Conservation (phyloP, 2,113 vertebrate genomes). For the Chaetura pelagica region DNA sequence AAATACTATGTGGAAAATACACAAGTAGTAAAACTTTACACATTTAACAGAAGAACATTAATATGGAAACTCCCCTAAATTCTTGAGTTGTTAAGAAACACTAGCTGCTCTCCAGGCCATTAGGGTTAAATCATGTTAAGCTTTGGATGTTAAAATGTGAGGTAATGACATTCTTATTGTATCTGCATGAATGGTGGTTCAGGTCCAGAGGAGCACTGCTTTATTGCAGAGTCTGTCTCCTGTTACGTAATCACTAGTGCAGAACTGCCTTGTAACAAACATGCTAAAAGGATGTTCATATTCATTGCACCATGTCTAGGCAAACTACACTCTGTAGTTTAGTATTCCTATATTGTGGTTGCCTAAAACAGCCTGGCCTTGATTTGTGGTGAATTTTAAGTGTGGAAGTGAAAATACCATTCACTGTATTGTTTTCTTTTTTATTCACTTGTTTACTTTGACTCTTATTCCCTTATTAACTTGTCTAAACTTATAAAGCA, state of each 20-base stretch:
- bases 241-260: background rate
- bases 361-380: background rate
- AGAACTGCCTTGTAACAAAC: background rate
- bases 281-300: background rate
- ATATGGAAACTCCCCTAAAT: background rate
- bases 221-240: background rate
- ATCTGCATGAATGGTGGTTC: background rate
- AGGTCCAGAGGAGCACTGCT: background rate
- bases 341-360: background rate
- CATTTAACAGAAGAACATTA: background rate
- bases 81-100: background rate
- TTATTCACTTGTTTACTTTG: background rate
- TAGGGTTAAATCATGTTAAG: background rate
- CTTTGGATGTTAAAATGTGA: background rate
- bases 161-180: background rate
- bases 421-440: background rate
- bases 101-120: background rate
- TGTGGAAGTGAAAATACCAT: background rate
- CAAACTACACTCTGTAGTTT: background rate
- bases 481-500: accelerated
- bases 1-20: background rate
- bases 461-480: background rate
- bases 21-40: background rate
- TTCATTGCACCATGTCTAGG: background rate
- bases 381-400: background rate